Evolutionary conservation across 2,888 invertebrate genomes (phyloP).

Genomic region (Diarsia rubi): DNA sequence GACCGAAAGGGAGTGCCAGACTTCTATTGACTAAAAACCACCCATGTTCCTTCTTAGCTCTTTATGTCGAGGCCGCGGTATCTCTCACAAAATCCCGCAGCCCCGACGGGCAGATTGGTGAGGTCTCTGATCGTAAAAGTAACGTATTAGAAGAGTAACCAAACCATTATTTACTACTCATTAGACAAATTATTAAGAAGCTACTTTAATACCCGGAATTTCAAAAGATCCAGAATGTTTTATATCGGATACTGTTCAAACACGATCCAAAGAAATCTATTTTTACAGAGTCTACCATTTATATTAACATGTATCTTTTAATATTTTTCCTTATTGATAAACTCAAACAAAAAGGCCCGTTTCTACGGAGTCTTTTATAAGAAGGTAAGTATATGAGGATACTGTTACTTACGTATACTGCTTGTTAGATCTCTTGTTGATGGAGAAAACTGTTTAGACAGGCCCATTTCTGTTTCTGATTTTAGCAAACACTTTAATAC

Average conservation of each 20-base stretch:
- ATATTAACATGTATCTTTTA: conserved; percentile 49
- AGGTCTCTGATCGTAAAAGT: neutral
- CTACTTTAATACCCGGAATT: conserved; percentile 2
- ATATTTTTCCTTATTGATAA: conserved; percentile 54
- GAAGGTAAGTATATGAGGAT: conserved; percentile 21
- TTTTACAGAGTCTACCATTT: conserved; percentile 31
- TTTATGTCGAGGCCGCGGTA: no score
- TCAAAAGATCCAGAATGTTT: conserved; percentile 28
- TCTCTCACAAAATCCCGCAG: no score
- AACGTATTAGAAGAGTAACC: neutral
- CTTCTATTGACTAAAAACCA: no score
- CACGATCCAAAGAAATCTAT: conserved; percentile 35
- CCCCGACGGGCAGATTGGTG: no score
- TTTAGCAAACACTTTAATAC: conserved; percentile 6
- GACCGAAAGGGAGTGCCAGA: no score
- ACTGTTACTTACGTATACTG: conserved; percentile 4
- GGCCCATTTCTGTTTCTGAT: neutral
- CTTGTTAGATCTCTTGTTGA: conserved; percentile 30
- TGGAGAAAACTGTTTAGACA: neutral
- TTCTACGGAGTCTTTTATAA: conserved; percentile 13
- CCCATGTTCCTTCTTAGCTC: no score
- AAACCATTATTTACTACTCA: neutral
- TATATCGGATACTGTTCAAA: conserved; percentile 34
- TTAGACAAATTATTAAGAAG: neutral
- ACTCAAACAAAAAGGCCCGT: conserved; percentile 36